A percentile compares a stretch with the other conserved stretches of the same genome.
Evolutionary conservation across 2,797 vertebrate genomes (phyloP).

Genomic region (Anguilla marmorata): DNA sequence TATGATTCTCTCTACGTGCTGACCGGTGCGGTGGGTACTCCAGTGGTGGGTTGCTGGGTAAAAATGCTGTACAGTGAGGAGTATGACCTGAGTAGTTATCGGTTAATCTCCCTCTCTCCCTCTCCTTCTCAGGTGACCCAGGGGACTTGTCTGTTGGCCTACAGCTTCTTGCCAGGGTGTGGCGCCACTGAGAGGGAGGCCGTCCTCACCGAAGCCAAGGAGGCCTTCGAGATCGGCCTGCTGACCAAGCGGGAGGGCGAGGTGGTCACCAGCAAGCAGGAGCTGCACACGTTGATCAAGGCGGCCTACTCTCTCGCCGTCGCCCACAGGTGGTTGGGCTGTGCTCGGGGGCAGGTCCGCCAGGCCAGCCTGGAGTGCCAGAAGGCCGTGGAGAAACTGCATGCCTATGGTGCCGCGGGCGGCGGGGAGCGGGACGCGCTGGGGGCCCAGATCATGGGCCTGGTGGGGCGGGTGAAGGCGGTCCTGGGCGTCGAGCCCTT

Average conservation of each 20-base stretch:
- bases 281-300: conserved; percentile 87
- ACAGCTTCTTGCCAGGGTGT: conserved; percentile 79
- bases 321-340: conserved; percentile 71
- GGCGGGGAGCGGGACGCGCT: conserved; percentile 66
- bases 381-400: conserved; percentile 73
- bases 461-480: conserved; percentile 68
- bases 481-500: conserved; percentile 70
- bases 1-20: conserved; percentile 89
- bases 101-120: not conserved
- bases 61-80: not conserved
- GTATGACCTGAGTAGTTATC: not conserved
- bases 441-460: conserved; percentile 75
- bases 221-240: conserved; percentile 85
- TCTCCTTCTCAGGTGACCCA: conserved; percentile 73
- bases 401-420: conserved; percentile 64
- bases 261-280: conserved; percentile 80
- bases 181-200: conserved; percentile 56
- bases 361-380: conserved; percentile 66
- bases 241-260: conserved; percentile 74
- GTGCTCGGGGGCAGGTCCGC: conserved; percentile 41
- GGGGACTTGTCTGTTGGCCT: conserved; percentile 84
- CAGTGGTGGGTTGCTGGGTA: not conserved
- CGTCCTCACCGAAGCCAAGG: conserved; percentile 76
- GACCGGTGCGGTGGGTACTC: conserved; percentile 78
- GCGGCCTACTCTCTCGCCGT: conserved; percentile 82